Base-by-base conservation (phyloP, 2,888 invertebrate species). In the Drosophila histrio region DNA sequence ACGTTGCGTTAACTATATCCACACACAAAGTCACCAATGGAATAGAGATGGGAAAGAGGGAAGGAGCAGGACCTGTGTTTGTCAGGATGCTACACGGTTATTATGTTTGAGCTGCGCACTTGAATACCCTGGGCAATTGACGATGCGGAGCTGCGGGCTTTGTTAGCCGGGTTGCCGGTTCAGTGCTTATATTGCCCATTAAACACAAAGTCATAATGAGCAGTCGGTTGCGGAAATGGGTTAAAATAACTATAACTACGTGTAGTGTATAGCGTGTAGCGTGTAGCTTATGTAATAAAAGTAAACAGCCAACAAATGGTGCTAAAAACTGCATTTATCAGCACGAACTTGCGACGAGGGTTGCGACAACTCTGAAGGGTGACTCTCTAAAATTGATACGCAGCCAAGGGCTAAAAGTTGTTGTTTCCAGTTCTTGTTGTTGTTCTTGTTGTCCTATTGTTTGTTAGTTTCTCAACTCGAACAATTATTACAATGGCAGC, bases 181-280 rank as follows among this genome's bases (percentile, higher is more conserved):
- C 66, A 69, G 53, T 62, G 79, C 72, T 75, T 75, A 49, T 69
- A 88, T 86, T 88, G 80, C 68, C 88, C 84, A 88, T 86, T 84
- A 84, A 83, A 73, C 83, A 83, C 76, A 77, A 84, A 84, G 87
- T 84, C 88, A 87, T 86, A 84, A 88, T 88, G 79, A 78, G 75
- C 76, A 85, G 82, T 65, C 67, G 87, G 77, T 72, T 49, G 74
- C 50, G 32, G 87, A 87, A 87, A 82, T 87, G 85, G 82, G 76
- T 81, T 85, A 71, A 84, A 87, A 85, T 73, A 73, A 70, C 65
- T 67, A 85, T 81, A 78, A 76, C 82, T 71, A 62, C 68, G 78
- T 59, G 66, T 63, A 54, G 64, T 49, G 62, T 62, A 59, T 44
- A 22, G 72, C 39, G 26, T 36, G 36, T 24, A 26, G 73, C 54